phyloP scores from a whole-genome alignment of 2,797 vertebrate species.

The Anabas testudineus region DNA sequence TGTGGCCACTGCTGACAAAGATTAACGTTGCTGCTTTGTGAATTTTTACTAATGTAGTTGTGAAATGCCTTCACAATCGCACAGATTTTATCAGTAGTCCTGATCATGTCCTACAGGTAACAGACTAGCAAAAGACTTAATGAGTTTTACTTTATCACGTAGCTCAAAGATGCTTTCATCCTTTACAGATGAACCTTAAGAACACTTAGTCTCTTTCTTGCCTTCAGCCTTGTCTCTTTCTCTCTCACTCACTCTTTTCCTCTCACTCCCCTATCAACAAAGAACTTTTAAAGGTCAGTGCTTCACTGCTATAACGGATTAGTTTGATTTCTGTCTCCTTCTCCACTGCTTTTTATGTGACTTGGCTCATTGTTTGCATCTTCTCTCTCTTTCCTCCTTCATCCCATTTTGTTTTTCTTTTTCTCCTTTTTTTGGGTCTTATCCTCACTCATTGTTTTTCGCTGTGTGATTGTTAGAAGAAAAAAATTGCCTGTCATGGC shows the following conservation, averaged over 20 bases:
- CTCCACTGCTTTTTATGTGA: slow-evolving; percentile 12
- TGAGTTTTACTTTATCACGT: neutral
- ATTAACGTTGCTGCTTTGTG: neutral
- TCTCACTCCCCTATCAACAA: slow-evolving; percentile 19
- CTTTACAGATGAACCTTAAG: slow-evolving; percentile 8
- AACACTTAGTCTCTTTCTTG: slow-evolving; percentile 5
- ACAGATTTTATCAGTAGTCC: neutral
- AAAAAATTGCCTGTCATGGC: slow-evolving; percentile 67
- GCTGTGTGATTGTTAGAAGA: slow-evolving; percentile 35
- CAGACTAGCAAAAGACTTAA: neutral
- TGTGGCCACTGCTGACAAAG: neutral
- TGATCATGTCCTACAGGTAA: neutral
- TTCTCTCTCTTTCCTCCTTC: neutral
- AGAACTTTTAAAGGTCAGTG: slow-evolving; percentile 48
- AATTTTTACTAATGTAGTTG: neutral
- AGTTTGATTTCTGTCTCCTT: slow-evolving; percentile 42
- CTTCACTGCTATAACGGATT: slow-evolving; percentile 46
- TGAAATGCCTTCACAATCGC: neutral
- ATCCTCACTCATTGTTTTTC: slow-evolving; percentile 37
- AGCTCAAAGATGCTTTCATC: slow-evolving; percentile 9
- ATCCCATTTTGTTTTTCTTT: neutral
- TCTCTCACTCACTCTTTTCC: neutral
- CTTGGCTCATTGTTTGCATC: slow-evolving; percentile 5
- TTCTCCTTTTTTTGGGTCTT: slow-evolving; percentile 4
- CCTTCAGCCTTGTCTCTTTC: neutral